These are phyloP conservation scores for Blennius ocellaris DNA, from an alignment of 2,113 vertebrate genomes.

Conservation along the genomic window DNA sequence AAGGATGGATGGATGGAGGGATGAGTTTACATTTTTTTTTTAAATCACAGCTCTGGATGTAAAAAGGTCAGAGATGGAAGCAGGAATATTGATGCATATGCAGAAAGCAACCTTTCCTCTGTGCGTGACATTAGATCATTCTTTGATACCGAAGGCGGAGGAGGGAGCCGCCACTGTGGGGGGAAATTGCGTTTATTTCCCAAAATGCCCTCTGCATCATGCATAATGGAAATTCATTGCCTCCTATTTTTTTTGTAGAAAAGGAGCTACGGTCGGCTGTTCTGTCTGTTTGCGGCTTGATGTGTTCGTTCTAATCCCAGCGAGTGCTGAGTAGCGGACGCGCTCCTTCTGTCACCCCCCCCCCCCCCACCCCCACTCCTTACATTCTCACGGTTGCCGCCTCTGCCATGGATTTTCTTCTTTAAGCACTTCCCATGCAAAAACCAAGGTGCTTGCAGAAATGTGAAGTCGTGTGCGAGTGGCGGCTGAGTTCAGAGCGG, in stretches of 20 bases:
- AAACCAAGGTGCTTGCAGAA: constrained; percentile 69
- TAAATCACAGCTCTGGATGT: constrained; percentile 60
- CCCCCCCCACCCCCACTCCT: background rate
- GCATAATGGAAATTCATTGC: constrained; percentile 81
- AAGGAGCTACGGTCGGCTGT: constrained; percentile 69
- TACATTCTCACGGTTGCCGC: constrained; percentile 41
- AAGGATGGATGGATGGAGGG: constrained; percentile 1
- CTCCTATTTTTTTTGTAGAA: constrained; percentile 45
- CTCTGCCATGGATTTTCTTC: constrained; percentile 49
- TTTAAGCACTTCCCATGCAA: constrained; percentile 68
- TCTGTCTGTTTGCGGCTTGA: constrained; percentile 61
- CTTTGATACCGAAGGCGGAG: constrained; percentile 71
- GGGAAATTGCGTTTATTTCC: constrained; percentile 68
- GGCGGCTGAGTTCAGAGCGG: constrained; percentile 53
- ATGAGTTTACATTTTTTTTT: constrained; percentile 51
- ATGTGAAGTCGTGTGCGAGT: constrained; percentile 61
- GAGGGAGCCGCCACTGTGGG: constrained; percentile 29
- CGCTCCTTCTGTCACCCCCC: background rate
- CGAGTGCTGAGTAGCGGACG: constrained; percentile 64
- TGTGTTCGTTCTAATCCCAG: constrained; percentile 57
- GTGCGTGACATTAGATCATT: constrained; percentile 82
- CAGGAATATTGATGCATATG: constrained; percentile 80
- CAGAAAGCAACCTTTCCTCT: constrained; percentile 83
- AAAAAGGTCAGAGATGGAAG: constrained; percentile 82
- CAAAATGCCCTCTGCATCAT: constrained; percentile 75